phyloP scores from a whole-genome alignment of 2,888 invertebrate genomes.

The Drosophila borealis region DNA sequence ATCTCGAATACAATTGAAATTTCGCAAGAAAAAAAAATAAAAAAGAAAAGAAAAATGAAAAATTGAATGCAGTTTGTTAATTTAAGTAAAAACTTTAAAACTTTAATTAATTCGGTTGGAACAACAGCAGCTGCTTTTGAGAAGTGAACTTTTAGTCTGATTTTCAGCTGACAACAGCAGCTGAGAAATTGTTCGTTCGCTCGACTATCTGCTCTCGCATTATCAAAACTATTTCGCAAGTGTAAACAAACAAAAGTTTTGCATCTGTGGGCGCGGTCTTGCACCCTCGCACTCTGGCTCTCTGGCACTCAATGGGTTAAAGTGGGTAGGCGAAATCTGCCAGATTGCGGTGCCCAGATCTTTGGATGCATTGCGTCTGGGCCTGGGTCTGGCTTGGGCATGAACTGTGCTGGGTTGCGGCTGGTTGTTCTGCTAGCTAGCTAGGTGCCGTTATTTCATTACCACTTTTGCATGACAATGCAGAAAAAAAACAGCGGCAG shows the following conservation, averaged over 20 bases:
- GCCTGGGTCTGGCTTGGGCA: constrained; percentile 9
- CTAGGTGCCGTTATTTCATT: constrained; percentile 75
- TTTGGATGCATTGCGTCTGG: constrained; percentile 17
- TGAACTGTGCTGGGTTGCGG: constrained; percentile 2
- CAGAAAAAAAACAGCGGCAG: constrained; percentile 30
- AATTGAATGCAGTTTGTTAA: constrained; percentile 6
- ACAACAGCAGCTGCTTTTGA: constrained; percentile 15
- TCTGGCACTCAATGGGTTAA: constrained; percentile 48
- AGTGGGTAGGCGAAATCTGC: constrained; percentile 30
- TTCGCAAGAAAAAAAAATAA: background rate
- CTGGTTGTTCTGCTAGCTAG: background rate
- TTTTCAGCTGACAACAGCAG: constrained; percentile 37
- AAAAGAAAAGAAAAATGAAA: background rate
- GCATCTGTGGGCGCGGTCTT: constrained; percentile 26
- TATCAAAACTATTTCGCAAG: constrained; percentile 54
- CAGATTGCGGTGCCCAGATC: constrained; percentile 42
- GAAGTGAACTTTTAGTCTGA: constrained; percentile 32
- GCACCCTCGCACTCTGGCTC: constrained; percentile 8
- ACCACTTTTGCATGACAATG: constrained; percentile 80
- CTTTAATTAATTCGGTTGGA: constrained; percentile 36
- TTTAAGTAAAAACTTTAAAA: constrained; percentile 24
- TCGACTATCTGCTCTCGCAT: constrained; percentile 9
- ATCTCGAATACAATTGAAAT: background rate
- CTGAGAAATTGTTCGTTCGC: constrained; percentile 1
- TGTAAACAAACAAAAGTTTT: constrained; percentile 61